phyloP scores from a whole-genome alignment of 2,797 vertebrate genomes.

The Chelmon rostratus region DNA sequence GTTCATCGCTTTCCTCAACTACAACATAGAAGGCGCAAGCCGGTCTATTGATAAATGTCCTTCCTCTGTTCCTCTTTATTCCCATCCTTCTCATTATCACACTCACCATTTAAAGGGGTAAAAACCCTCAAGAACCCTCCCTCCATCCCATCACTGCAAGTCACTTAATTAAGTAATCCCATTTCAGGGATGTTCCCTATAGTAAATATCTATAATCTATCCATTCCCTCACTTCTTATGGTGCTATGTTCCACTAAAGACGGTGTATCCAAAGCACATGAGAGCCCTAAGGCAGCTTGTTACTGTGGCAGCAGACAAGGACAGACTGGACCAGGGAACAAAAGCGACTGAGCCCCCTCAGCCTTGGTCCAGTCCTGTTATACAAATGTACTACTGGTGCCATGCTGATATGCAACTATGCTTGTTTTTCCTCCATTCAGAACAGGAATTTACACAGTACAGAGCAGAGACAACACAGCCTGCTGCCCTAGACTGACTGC shows the following conservation, averaged over 20 bases:
- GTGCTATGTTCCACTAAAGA: conserved; percentile 16
- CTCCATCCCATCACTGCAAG: not conserved
- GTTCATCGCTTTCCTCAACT: not conserved
- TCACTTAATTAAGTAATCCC: not conserved
- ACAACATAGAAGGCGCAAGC: not conserved
- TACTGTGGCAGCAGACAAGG: conserved; percentile 11
- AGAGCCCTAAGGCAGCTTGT: conserved; percentile 27
- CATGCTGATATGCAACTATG: not conserved
- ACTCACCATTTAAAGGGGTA: not conserved
- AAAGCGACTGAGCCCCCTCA: not conserved
- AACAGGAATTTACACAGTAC: not conserved
- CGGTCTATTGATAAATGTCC: not conserved
- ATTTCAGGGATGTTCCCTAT: not conserved
- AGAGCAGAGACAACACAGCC: not conserved
- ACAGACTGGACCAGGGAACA: conserved; percentile 1
- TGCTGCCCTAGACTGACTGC: not conserved
- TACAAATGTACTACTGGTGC: conserved; percentile 6
- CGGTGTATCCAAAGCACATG: not conserved
- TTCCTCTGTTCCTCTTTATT: not conserved
- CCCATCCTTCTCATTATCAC: not conserved
- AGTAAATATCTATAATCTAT: conserved; percentile 1
- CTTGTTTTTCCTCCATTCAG: not conserved
- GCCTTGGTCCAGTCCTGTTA: not conserved
- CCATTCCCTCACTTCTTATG: conserved; percentile 4
- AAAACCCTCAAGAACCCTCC: not conserved